Base-by-base conservation (phyloP, 2,888 invertebrate genomes). In the Branchipolynoe longqiensis region DNA sequence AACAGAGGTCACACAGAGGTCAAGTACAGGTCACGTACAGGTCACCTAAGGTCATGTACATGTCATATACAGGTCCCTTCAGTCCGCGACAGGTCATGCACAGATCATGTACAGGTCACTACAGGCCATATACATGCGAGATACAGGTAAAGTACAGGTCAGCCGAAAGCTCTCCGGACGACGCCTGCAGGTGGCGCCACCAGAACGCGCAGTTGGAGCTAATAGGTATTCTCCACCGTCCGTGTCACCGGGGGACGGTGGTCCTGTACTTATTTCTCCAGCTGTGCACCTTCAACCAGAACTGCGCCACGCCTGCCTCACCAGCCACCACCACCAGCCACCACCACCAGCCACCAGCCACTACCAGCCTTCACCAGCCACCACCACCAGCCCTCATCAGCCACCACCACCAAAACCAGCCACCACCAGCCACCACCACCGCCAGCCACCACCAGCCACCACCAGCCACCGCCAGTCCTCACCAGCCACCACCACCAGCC, bases 211-310 rank as follows among this genome's bases (percentile, higher is more conserved):
- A 48, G 25, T 25, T 78, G 78, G 78, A 41, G 78, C 41, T 78
- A 78, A 78, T 78, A 78, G 78, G 78, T 78, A 78, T 78, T 78
- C 78, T 78, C 78, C 78, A 78, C 78, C 78, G 78, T 78, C 78
- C 78, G 41, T 28, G 3, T 25, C 25, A 18, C 8, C 6, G 48
- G 25, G 6, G 78, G 78, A 78, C 78, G 78, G 33, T 78, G 78
- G 48, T 41, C 28, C 41, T 4, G 78, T 78, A 78, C 78, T 78
- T 78, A 78, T 78, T 78, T 33, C 78, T 41, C 48, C 78, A 78
- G 78, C 25, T 48, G 4, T 48, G 48, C 78, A 78, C 31, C 78
- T 78, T n/a, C n/a, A n/a, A 25, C 28, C 78, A 78, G 33, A 41
- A 74, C 38, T 40, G 64, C 33, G 33, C 4, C 4, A 14, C 22